Percentiles rank a stretch among this genome's conserved stretches.
These are phyloP conservation scores for Drosophila pseudotakahashii DNA, from an alignment of 2,888 invertebrate genomes.

Conservation along the genomic window DNA sequence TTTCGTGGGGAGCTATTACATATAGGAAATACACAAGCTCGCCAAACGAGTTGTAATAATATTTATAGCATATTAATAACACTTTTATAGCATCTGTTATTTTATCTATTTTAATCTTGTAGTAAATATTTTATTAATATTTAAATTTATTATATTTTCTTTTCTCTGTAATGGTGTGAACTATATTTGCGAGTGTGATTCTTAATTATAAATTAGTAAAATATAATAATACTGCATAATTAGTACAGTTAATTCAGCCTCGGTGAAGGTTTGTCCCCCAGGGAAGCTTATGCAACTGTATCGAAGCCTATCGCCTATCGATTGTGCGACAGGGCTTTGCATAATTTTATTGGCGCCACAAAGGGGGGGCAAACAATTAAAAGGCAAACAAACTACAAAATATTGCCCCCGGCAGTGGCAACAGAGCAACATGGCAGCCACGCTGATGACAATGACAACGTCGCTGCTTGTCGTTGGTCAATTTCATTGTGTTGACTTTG, in stretches of 20 bases:
- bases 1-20: no score
- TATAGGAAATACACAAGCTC: no score
- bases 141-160: no score
- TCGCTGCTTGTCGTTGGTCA: slow-evolving; percentile 32
- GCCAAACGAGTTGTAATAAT: no score
- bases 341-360: slow-evolving; percentile 48
- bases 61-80: no score
- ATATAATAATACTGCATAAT: no score
- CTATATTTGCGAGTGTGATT: no score
- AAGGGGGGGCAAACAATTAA: slow-evolving; percentile 52
- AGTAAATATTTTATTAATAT: no score
- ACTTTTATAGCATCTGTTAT: no score
- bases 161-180: no score
- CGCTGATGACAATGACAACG: slow-evolving; percentile 21
- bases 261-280: not conserved
- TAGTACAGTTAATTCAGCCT: not conserved
- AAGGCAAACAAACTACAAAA: slow-evolving; percentile 23
- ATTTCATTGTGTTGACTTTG: slow-evolving; percentile 52
- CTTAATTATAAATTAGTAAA: no score
- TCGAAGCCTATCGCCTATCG: slow-evolving; percentile 9
- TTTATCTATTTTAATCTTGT: no score
- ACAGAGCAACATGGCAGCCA: not conserved
- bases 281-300: slow-evolving; percentile 29
- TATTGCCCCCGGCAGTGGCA: slow-evolving; percentile 10
- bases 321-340: slow-evolving; percentile 44